Base-by-base conservation (phyloP, 2,797 vertebrate species). In the Linurgus olivaceus region DNA sequence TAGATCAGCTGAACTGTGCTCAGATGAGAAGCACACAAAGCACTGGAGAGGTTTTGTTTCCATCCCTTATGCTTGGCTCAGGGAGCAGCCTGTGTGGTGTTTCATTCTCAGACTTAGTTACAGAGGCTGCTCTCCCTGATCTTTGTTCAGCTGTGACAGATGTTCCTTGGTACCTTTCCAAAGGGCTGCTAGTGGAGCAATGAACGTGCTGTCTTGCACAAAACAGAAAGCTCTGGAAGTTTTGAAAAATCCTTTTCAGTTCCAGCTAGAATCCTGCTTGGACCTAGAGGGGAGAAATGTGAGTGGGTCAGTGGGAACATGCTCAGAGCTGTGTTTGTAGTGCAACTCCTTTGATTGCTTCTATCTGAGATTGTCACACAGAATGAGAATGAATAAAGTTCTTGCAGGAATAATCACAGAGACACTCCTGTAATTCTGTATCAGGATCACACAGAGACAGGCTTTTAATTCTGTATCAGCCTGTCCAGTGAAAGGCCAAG, bases 161-260 rank as follows among this genome's bases (percentile, higher is more conserved):
- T 95, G 90, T 92, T 94, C 72, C 76, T 85, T 86, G 83, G 88
- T 23, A 11, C 45, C 70, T 33, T 85, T 79, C 83, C 88, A 94
- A 10, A 35, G 74, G 42, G 63, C 10, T 67, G 65, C 26, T 44
- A 26, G 40, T 61, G 25, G 38, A 88, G 73, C 74, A 84, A 31
- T 78, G 48, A 92, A 70, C 2, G 2, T 40, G 33, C 31, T 63
- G 70, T 79, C 31, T 52, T 76, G 77, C 71, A 77, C 65, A 78
- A 58, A 91, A 35, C 2, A 40, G 77, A 93, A 89, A 59, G 68
- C 42, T 89, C 50, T 84, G 73, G 83, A 83, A 66, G 38, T 29
- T 21, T 6, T 3, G 17, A 35, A 21, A 76, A 66, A 54, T 17
- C 23, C 23, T 66, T 42, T 26, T 33, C 14, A 28, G 24, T 76